Base-by-base conservation (phyloP, 2,113 vertebrate species). In the Oreochromis spilurus region DNA sequence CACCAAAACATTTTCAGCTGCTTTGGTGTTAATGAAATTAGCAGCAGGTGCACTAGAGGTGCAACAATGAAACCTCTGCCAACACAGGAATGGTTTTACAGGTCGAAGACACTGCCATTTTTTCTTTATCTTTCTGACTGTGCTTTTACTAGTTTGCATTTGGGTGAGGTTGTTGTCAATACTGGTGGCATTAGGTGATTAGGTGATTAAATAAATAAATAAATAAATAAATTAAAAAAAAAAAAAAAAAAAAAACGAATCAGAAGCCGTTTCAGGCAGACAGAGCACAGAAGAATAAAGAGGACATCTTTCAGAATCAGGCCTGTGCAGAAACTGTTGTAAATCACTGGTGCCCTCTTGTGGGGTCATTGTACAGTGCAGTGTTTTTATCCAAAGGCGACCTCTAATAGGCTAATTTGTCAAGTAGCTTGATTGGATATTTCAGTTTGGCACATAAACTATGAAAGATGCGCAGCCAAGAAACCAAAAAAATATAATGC, bases 281-380 rank as follows among this genome's bases (percentile, higher is more conserved):
- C 3, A 38, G 26, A 81, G 31, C 4, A 52, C 7, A 57, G 21
- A 5, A 80, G 6, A 21, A 50, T 24, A n/a, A 43, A 55, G n/a
- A 26, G 7, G 14, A 14, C 65, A 24, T 26, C n/a, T 31, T 45
- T 58, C 29, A 21, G 11, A 80, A 36, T 78, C 11, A 38, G 11
- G 9, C 21, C 14, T 54, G 24, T 52, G 36, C 5, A 75, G 7
- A 65, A 83, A 60, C 7, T n/a, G 52, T 43, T 83, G 53, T 87
- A 55, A 55, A 80, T n/a, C 84, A 62, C 43, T 91, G 11, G 9
- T 11, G 55, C 86, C 92, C 85, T 79, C 95, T 91, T 86, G 87
- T 96, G 94, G 85, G 55, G 2, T 16, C 9, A 26, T 7, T 24
- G 14, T 40, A 9, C 36, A 78, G 1, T 83, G 19, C 53, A 12